Evolutionary conservation across 2,797 vertebrate species (phyloP).

Genomic region (Malurus leucopterus): DNA sequence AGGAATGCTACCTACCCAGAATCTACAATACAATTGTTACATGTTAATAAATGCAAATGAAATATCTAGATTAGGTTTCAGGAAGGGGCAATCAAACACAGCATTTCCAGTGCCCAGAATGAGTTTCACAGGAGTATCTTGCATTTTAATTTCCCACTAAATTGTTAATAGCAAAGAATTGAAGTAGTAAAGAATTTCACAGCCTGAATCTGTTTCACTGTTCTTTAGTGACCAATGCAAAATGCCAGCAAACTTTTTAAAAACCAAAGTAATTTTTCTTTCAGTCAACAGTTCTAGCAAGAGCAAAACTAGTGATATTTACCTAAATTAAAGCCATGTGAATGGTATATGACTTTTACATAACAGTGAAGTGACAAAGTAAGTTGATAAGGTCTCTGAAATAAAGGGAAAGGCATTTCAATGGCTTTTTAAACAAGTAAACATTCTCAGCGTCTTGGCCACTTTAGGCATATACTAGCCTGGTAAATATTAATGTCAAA

Average conservation of each 20-base stretch:
- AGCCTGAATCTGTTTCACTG: background rate
- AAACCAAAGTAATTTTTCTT: background rate
- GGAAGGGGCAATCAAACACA: background rate
- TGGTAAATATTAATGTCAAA: slow-evolving; percentile 45
- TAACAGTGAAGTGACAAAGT: background rate
- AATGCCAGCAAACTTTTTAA: background rate
- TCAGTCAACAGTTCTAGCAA: background rate
- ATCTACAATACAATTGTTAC: background rate
- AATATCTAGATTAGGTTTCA: background rate
- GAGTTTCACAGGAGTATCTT: background rate
- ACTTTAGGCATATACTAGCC: background rate
- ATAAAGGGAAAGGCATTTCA: background rate
- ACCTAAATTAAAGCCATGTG: background rate
- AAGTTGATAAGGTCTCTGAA: background rate
- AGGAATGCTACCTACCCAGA: background rate
- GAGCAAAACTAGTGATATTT: background rate
- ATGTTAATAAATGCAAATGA: background rate
- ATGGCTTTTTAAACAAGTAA: background rate
- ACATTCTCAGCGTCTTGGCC: background rate
- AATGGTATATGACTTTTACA: background rate
- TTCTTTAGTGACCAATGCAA: background rate
- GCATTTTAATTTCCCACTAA: background rate
- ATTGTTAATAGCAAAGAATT: background rate
- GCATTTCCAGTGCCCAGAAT: background rate
- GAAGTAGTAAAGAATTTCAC: background rate